Evolutionary conservation across 2,113 vertebrate genomes (phyloP).

Genomic region (Oryzias curvinotus): DNA sequence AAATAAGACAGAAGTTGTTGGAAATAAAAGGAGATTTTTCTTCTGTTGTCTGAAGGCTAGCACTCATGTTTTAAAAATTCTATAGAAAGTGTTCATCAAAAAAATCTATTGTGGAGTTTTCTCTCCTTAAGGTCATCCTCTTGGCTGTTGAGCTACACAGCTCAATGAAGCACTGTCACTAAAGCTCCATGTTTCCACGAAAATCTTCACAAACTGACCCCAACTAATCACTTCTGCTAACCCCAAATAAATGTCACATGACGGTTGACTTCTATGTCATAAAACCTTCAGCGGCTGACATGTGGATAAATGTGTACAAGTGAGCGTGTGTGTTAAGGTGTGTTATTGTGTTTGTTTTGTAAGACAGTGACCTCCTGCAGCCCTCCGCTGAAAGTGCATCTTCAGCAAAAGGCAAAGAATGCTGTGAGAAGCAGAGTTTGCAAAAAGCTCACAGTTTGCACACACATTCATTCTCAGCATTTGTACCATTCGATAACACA

Average conservation of each 20-base stretch:
- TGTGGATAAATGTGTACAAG: background rate
- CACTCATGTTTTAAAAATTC: constrained; percentile 11
- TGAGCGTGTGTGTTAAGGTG: background rate
- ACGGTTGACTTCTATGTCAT: constrained; percentile 57
- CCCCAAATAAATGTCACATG: constrained; percentile 62
- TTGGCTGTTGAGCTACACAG: constrained; percentile 10
- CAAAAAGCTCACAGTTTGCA: constrained; percentile 65
- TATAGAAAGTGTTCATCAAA: constrained; percentile 19
- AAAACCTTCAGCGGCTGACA: constrained; percentile 23
- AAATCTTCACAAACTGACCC: constrained; percentile 52
- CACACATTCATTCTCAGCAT: constrained; percentile 31
- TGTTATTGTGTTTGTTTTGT: constrained; percentile 34
- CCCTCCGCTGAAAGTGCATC: constrained; percentile 58
- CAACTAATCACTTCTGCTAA: constrained; percentile 55
- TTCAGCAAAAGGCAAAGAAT: constrained; percentile 64
- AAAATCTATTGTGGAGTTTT: constrained; percentile 22
- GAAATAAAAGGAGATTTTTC: constrained; percentile 21
- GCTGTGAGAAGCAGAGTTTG: constrained; percentile 57
- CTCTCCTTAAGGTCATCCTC: constrained; percentile 6
- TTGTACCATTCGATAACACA: constrained; percentile 27
- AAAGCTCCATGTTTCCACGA: constrained; percentile 17
- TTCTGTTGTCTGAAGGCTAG: constrained; percentile 16
- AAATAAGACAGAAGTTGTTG: constrained; percentile 22
- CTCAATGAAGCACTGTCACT: constrained; percentile 6
- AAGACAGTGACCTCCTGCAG: constrained; percentile 68